A percentile compares a stretch with the other conserved stretches of the same genome.
Conservation (phyloP, 2,113 vertebrate species). For the Malurus melanocephalus region DNA sequence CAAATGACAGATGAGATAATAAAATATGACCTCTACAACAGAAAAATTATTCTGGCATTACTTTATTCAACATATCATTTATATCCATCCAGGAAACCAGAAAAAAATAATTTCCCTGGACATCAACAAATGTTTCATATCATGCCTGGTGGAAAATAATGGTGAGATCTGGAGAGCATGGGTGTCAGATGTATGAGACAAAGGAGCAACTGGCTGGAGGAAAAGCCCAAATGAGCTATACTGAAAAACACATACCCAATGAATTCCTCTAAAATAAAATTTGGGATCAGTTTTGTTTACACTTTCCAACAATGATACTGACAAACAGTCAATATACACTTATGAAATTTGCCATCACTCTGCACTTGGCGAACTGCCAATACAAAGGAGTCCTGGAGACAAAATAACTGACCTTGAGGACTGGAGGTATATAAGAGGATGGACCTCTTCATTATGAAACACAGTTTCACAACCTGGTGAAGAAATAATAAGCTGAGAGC, state of each 20-base stretch:
- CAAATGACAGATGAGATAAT: conserved; percentile 7
- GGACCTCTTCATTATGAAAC: neutral
- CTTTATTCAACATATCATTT: neutral
- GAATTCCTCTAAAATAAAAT: neutral
- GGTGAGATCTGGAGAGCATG: neutral
- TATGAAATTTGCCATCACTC: neutral
- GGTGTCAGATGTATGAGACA: neutral
- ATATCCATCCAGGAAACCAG: neutral
- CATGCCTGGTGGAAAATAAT: neutral
- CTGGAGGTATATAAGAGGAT: neutral
- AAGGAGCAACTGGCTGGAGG: neutral
- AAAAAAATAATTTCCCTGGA: neutral
- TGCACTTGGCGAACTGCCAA: neutral
- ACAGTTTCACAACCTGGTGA: neutral
- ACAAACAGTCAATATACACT: neutral
- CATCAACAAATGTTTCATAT: neutral
- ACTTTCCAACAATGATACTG: neutral
- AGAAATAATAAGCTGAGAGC: neutral
- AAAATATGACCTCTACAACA: neutral
- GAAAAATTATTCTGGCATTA: neutral
- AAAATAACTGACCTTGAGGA: neutral
- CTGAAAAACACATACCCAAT: neutral
- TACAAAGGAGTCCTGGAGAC: neutral
- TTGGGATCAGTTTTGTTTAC: neutral
- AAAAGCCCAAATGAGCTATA: neutral